Conservation (phyloP, 2,113 vertebrate species). For the Lutjanus erythropterus region DNA sequence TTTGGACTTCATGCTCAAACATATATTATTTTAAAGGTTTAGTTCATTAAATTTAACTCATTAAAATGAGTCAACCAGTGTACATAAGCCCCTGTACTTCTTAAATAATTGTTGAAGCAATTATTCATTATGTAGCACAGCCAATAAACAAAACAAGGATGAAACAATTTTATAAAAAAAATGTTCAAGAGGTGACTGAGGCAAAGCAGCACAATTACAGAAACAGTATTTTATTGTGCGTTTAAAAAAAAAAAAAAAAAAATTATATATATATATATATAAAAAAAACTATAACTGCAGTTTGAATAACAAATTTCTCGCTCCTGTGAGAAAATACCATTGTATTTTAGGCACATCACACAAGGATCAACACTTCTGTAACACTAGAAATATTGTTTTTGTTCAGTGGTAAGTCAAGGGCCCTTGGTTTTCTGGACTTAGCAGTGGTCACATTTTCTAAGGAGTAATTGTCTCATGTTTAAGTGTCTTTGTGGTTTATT, state of each 20-base stretch:
- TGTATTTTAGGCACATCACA: not conserved
- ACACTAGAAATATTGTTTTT: not conserved
- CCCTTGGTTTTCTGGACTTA: not conserved
- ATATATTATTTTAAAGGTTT: too few species aligned
- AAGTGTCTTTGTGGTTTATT: conserved; percentile 45
- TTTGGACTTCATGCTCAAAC: too few species aligned
- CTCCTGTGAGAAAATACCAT: not conserved
- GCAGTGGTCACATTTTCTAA: conserved; percentile 20
- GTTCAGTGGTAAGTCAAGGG: not conserved
- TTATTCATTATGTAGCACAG: not conserved
- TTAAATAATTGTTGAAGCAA: too few species aligned
- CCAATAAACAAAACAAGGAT: not conserved
- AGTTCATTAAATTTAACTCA: too few species aligned
- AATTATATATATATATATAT: not conserved
- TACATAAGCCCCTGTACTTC: too few species aligned
- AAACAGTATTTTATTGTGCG: not conserved
- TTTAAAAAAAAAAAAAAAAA: too few species aligned
- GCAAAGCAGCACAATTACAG: too few species aligned
- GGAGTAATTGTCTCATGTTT: conserved; percentile 43
- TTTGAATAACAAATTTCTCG: not conserved
- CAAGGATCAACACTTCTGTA: not conserved
- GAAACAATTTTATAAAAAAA: not conserved
- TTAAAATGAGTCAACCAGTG: too few species aligned
- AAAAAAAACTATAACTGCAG: not conserved
- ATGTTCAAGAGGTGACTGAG: not conserved